phyloP scores from a whole-genome alignment of 1,140 invertebrate genomes.

The Hyles euphorbiae region DNA sequence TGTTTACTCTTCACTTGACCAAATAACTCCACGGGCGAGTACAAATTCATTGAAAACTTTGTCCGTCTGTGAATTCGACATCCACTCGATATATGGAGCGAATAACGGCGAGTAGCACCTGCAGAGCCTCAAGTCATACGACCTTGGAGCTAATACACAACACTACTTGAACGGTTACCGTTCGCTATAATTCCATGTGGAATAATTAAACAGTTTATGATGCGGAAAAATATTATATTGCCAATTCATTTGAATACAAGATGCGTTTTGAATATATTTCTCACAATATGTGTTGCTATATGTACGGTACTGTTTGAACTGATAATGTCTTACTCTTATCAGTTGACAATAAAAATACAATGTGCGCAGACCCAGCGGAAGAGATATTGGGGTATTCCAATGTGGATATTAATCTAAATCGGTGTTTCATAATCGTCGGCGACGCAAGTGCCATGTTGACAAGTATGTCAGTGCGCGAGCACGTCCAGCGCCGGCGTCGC shows the following conservation, averaged over 20 bases:
- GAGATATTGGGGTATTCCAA: no score
- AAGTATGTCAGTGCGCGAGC: constrained; percentile 14
- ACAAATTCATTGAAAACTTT: no score
- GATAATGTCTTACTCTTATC: constrained; percentile 10
- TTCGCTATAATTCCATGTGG: constrained; percentile 22
- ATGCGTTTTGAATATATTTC: constrained; percentile 9
- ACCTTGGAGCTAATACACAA: constrained; percentile 45
- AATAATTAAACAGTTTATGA: constrained; percentile 11
- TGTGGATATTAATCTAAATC: no score
- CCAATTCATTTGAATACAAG: constrained; percentile 6
- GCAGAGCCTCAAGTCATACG: constrained; percentile 44
- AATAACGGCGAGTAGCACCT: constrained; percentile 29
- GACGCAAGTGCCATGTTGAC: background rate
- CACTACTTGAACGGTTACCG: constrained; percentile 43
- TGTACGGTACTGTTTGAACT: constrained; percentile 3
- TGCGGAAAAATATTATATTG: constrained; percentile 14
- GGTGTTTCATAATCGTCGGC: no score
- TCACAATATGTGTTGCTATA: constrained; percentile 7
- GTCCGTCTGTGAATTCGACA: constrained; percentile 7
- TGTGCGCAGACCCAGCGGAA: no score
- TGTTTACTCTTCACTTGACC: no score
- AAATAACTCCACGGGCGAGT: no score
- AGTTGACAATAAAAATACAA: constrained; percentile 1
- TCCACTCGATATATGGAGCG: constrained; percentile 28
- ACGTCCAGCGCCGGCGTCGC: constrained; percentile 11